Percentiles rank a stretch among this genome's conserved stretches.
Conservation (phyloP, 2,113 vertebrate species). For the Saguinus imperator region DNA sequence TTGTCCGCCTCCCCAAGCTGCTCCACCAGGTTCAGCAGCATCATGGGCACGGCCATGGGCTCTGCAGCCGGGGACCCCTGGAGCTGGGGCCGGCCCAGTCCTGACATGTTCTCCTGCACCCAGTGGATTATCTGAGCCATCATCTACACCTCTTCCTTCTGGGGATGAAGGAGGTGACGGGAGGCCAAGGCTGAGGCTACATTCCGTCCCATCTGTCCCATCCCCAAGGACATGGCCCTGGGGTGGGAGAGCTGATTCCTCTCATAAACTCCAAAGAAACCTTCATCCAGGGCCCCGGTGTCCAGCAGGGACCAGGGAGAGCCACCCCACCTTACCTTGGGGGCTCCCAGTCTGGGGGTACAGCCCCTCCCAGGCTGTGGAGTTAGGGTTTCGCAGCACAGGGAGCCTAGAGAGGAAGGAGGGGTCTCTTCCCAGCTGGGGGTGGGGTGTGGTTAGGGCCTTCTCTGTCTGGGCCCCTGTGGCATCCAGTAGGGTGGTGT, state of each 20-base stretch:
- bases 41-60: conserved; percentile 91
- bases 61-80: conserved; percentile 82
- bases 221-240: background rate
- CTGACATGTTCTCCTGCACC: conserved; percentile 86
- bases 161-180: background rate
- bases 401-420: background rate
- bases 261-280: background rate
- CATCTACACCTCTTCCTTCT: conserved; percentile 88
- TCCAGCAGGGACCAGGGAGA: background rate
- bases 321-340: background rate
- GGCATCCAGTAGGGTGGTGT: too few species aligned
- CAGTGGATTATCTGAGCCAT: conserved; percentile 90
- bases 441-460: background rate
- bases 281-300: accelerated
- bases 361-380: background rate
- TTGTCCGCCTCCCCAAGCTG: conserved; percentile 86
- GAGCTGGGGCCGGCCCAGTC: conserved; percentile 85
- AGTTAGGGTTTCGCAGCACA: background rate
- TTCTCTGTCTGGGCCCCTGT: background rate
- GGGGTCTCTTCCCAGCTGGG: too few species aligned
- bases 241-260: background rate
- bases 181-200: background rate
- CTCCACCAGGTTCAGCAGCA: conserved; percentile 89
- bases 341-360: background rate
- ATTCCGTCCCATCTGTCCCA: too few species aligned